These are phyloP conservation scores for Sebastes steindachneri DNA, from an alignment of 2,797 vertebrate genomes.

Conservation along the genomic window DNA sequence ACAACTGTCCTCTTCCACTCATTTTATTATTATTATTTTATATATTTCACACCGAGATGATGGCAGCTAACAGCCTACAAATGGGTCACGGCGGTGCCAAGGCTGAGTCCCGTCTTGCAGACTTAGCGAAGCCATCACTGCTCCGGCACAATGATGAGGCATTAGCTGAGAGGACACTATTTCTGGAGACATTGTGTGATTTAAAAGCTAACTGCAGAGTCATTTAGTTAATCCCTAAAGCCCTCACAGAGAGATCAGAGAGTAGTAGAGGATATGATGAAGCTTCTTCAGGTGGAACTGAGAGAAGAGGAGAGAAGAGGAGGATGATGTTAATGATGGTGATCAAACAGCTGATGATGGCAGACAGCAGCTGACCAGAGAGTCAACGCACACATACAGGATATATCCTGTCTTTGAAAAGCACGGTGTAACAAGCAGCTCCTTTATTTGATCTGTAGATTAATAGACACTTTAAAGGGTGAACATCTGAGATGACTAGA, in stretches of 20 bases:
- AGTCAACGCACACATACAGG: background rate
- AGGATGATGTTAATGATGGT: slow-evolving; percentile 2
- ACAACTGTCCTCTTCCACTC: slow-evolving; percentile 24
- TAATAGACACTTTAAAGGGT: slow-evolving; percentile 1
- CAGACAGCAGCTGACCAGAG: slow-evolving; percentile 14
- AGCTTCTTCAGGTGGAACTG: slow-evolving; percentile 32
- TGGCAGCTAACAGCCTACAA: slow-evolving; percentile 21
- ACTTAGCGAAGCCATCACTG: slow-evolving; percentile 30
- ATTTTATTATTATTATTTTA: background rate
- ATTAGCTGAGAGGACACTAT: slow-evolving; percentile 58
- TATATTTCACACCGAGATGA: slow-evolving; percentile 4
- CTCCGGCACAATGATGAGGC: slow-evolving; percentile 51
- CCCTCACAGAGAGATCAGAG: slow-evolving; percentile 48
- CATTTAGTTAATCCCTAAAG: slow-evolving; percentile 66
- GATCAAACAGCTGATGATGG: slow-evolving; percentile 19
- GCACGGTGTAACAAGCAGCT: background rate
- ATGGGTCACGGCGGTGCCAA: slow-evolving; percentile 43
- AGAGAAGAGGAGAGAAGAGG: slow-evolving; percentile 7
- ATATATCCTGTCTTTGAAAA: slow-evolving; percentile 6
- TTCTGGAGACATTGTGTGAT: slow-evolving; percentile 60
- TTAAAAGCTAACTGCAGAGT: slow-evolving; percentile 66
- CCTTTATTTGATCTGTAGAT: slow-evolving; percentile 19
- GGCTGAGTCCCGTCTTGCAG: slow-evolving; percentile 48
- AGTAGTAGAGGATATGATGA: slow-evolving; percentile 25
- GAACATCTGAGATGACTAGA: background rate